Evolutionary conservation across 2,113 vertebrate genomes (phyloP), one percentile per base, ranked within the genome.

Genomic region (Atherinomorus stipes): DNA sequence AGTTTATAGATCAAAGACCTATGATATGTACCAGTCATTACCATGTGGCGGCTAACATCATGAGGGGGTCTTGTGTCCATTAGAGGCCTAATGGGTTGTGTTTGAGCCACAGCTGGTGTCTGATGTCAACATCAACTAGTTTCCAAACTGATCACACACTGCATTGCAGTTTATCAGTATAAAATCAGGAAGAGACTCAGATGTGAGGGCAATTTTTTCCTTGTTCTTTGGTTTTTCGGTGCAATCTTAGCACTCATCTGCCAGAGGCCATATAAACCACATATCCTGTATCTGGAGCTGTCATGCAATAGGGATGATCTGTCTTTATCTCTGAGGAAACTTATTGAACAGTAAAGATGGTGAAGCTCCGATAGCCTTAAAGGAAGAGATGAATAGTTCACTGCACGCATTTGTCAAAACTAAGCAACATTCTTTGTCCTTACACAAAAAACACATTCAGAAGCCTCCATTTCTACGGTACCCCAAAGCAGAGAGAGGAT

Each of bases 81-180:
- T 87, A 89, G 61, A n/a, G 53, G 50, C 54, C 64, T 87, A 81
- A 89, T 90, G 74, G 84, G 57, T 83, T 74, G 65, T 87, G 81
- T 80, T 87, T 75, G 79, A 75, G 82, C 53, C 78, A 74, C 87
- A 88, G 85, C 86, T 86, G 90, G 71, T 63, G 73, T 80, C 75
- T 71, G 70, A 67, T 74, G 81, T 53, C 69, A 80, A 77, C 76
- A 78, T 80, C 78, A 78, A 61, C 71, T 53, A 19, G 45, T 74
- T 68, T 68, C 64, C 76, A 83, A 85, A 75, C 71, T 66, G 63
- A 71, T 77, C 69, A 47, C 69, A 80, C 57, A 60, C 42, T 21
- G 53, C 15, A 1, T 47, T 44, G 62, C 44, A 44, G 26, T 75
- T 76, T 63, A 73, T 85, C 66, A 71, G 69, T 42, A 7, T 62